phyloP scores from a whole-genome alignment of 2,113 vertebrate genomes.

The Limanda limanda region DNA sequence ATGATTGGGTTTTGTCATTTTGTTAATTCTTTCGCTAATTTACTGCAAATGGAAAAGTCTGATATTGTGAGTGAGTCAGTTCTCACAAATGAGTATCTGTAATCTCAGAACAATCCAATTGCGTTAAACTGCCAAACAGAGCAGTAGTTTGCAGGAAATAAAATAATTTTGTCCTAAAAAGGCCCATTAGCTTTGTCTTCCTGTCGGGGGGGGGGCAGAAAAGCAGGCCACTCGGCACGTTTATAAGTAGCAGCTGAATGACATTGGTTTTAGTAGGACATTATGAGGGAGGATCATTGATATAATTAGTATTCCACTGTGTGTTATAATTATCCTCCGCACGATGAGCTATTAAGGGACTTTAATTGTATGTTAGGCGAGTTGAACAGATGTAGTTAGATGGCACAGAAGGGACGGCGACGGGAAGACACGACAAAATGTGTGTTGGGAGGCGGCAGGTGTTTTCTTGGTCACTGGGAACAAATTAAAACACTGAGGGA shows the following conservation, averaged over 20 bases:
- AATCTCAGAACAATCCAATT: no score
- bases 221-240: conserved; percentile 69
- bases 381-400: conserved; percentile 56
- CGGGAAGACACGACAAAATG: neutral
- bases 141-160: no score
- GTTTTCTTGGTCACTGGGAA: conserved; percentile 3
- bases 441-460: conserved; percentile 8
- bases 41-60: no score
- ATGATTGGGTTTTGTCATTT: no score
- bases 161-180: neutral
- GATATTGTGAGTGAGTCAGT: no score
- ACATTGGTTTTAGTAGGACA: conserved; percentile 82
- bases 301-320: conserved; percentile 77
- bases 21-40: no score
- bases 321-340: conserved; percentile 76
- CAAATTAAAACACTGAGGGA: conserved; percentile 20
- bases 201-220: conserved; percentile 32
- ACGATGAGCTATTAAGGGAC: conserved; percentile 67
- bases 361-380: conserved; percentile 64
- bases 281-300: conserved; percentile 65
- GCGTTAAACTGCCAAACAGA: no score
- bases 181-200: neutral
- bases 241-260: conserved; percentile 69
- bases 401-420: conserved; percentile 10
- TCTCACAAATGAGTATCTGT: no score